phyloP scores from a whole-genome alignment of 2,888 invertebrate genomes.

The Scaptodrosophila latifasciaeformis region DNA sequence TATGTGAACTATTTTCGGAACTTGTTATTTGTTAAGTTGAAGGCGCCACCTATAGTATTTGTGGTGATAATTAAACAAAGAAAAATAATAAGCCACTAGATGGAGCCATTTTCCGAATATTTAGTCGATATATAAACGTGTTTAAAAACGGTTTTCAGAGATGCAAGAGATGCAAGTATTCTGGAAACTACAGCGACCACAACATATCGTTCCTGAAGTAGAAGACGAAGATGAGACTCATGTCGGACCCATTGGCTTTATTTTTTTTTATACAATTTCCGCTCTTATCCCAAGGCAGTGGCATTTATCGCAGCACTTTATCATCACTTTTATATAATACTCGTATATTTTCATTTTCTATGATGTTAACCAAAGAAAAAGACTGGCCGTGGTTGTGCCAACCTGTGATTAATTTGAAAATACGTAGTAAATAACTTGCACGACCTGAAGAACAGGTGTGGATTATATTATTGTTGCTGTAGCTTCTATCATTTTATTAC shows the following conservation, averaged over 20 bases:
- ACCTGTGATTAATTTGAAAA: constrained; percentile 42
- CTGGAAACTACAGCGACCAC: too few relatives aligned
- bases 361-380: constrained; percentile 1
- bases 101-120: constrained; percentile 12
- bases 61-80: too few relatives aligned
- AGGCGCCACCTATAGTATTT: too few relatives aligned
- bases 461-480: constrained; percentile 23
- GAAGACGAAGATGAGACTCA: too few relatives aligned
- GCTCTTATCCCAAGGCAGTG: constrained; percentile 19
- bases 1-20: too few relatives aligned
- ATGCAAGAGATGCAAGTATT: background rate
- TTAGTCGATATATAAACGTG: constrained; percentile 28
- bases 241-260: constrained; percentile 11
- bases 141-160: background rate
- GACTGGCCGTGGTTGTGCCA: constrained; percentile 2
- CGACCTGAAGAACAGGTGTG: constrained; percentile 56
- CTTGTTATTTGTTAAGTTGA: too few relatives aligned
- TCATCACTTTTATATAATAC: constrained; percentile 59
- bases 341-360: constrained; percentile 20
- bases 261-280: constrained; percentile 46
- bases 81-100: too few relatives aligned
- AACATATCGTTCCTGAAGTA: too few relatives aligned
- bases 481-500: constrained; percentile 60
- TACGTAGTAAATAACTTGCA: constrained; percentile 49
- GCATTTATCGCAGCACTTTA: constrained; percentile 23